Evolutionary conservation across 2,797 vertebrate genomes (phyloP).

Genomic region (Periparus ater): DNA sequence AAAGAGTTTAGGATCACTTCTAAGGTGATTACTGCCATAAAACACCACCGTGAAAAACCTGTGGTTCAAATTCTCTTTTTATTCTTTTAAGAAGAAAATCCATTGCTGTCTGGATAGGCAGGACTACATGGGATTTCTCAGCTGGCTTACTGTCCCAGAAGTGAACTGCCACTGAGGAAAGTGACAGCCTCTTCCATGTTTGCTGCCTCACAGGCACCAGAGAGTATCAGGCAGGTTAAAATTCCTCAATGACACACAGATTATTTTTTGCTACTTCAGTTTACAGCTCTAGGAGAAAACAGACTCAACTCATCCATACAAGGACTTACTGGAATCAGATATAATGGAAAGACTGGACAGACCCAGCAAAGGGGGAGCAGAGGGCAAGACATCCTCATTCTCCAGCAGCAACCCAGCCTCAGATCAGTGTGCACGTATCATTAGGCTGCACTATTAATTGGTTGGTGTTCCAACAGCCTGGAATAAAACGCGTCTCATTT

Average conservation of each 20-base stretch:
- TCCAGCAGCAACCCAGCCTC: background rate
- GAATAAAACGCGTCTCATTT: background rate
- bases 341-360: background rate
- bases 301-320: fast-evolving
- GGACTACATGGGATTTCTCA: background rate
- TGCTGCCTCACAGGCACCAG: background rate
- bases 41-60: background rate
- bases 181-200: background rate
- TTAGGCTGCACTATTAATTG: background rate
- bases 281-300: background rate
- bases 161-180: background rate
- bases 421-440: fast-evolving
- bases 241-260: background rate
- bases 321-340: background rate
- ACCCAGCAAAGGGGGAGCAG: background rate
- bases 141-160: background rate
- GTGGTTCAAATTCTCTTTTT: background rate
- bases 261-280: background rate
- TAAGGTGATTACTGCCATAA: constrained; percentile 19
- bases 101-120: background rate
- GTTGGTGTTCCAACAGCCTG: background rate
- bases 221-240: background rate
- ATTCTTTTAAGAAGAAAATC: constrained; percentile 8
- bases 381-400: background rate
- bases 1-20: constrained; percentile 16